phyloP scores from a whole-genome alignment of 1,140 invertebrate genomes.

The Papilio xuthus region DNA sequence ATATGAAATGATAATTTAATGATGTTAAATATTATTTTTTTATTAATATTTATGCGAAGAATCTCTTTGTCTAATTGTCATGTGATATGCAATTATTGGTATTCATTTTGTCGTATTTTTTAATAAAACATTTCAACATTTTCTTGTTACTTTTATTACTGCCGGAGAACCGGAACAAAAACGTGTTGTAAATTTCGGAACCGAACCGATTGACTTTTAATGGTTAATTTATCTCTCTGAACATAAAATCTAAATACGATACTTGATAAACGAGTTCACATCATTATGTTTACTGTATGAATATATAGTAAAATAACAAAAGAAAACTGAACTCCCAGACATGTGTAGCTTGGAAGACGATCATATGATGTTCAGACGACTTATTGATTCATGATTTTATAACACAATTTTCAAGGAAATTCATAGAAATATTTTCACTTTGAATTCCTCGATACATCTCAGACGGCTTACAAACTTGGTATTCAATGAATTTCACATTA shows the following conservation, averaged over 20 bases:
- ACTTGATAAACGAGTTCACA: neutral
- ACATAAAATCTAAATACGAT: neutral
- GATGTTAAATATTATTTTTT: neutral
- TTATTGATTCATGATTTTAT: neutral
- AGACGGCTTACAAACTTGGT: neutral
- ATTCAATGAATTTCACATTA: neutral
- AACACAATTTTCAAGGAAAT: neutral
- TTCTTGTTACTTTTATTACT: neutral
- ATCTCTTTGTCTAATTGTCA: neutral
- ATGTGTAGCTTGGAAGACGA: neutral
- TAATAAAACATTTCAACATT: neutral
- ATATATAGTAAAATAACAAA: neutral
- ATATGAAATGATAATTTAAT: neutral
- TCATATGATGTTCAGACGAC: neutral
- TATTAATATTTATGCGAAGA: neutral
- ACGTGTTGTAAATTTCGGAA: too few species aligned
- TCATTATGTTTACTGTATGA: neutral
- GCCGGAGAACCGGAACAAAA: too few species aligned
- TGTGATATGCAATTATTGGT: neutral
- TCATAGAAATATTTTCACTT: neutral
- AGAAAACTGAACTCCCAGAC: neutral
- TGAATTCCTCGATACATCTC: neutral
- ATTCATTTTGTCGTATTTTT: constrained; percentile 1
- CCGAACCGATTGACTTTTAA: too few species aligned
- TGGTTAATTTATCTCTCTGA: neutral